phyloP scores from a whole-genome alignment of 2,888 invertebrate genomes.

The Atethmia centrago region DNA sequence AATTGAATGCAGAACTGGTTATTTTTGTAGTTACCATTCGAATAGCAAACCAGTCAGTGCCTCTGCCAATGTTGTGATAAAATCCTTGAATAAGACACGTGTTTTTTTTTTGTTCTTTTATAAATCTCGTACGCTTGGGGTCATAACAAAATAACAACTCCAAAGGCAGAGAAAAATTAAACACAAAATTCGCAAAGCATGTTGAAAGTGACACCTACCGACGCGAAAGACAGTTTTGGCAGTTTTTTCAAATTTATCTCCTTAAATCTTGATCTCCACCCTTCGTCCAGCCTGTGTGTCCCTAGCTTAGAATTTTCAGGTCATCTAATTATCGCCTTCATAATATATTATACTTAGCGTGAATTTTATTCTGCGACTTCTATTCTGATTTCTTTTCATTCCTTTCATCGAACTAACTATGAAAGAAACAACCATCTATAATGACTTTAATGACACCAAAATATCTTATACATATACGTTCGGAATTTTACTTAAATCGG shows the following conservation, averaged over 20 bases:
- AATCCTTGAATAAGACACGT: conserved; percentile 28
- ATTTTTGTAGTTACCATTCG: conserved; percentile 24
- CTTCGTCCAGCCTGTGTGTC: too few species aligned
- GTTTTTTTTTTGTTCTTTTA: neutral
- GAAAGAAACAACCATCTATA: conserved; percentile 3
- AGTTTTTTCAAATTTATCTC: neutral
- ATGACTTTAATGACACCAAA: conserved; percentile 10
- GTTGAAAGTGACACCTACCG: neutral
- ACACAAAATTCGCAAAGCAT: too few species aligned
- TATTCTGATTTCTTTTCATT: neutral
- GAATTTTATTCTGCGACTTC: neutral
- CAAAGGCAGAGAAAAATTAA: neutral
- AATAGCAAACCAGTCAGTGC: conserved; percentile 18
- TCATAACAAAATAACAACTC: neutral
- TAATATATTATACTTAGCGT: neutral
- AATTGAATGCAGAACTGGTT: conserved; percentile 48
- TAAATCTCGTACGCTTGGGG: neutral
- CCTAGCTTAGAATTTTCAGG: neutral
- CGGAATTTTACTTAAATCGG: conserved; percentile 39
- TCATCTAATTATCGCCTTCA: too few species aligned
- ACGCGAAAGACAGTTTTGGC: too few species aligned
- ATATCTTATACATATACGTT: conserved; percentile 14
- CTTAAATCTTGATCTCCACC: neutral
- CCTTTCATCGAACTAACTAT: neutral
- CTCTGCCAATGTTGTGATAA: conserved; percentile 8